A percentile compares a stretch with the other conserved stretches of the same genome.
phyloP scores from a whole-genome alignment of 2,888 invertebrate genomes.

The Agapostemon virescens region DNA sequence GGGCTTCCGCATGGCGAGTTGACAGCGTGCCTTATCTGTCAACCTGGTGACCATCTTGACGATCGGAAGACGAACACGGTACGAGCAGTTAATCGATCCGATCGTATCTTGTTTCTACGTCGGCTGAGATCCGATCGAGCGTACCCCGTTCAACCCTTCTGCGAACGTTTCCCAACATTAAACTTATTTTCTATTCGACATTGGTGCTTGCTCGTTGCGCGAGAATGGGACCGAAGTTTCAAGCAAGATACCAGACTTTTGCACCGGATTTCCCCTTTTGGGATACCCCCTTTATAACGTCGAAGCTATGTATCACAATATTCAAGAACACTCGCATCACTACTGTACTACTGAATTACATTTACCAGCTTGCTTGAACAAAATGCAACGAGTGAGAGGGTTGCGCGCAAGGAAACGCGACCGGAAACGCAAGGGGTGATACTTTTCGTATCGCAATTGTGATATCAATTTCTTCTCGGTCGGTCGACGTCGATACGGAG shows the following conservation, averaged over 20 bases:
- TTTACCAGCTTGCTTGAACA: no score
- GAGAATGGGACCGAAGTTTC: no score
- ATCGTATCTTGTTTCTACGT: neutral
- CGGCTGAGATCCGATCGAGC: neutral
- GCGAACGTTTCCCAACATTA: neutral
- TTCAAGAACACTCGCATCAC: no score
- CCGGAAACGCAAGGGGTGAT: no score
- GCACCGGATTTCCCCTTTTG: neutral
- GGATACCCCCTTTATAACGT: neutral
- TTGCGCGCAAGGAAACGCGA: no score
- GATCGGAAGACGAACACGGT: neutral
- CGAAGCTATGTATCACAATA: no score
- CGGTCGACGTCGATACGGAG: neutral
- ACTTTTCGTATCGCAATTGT: neutral
- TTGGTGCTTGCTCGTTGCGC: no score
- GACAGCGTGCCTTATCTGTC: constrained; percentile 61
- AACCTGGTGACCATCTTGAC: constrained; percentile 30
- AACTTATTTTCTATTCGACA: neutral
- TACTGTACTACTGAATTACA: no score
- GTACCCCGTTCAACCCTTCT: neutral
- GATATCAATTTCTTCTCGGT: neutral
- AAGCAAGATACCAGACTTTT: neutral
- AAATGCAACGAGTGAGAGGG: no score
- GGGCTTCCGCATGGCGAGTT: constrained; percentile 47
- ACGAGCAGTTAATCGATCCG: neutral